Conservation (phyloP, 1,140 invertebrate genomes). For the Medauroidea extradentata region DNA sequence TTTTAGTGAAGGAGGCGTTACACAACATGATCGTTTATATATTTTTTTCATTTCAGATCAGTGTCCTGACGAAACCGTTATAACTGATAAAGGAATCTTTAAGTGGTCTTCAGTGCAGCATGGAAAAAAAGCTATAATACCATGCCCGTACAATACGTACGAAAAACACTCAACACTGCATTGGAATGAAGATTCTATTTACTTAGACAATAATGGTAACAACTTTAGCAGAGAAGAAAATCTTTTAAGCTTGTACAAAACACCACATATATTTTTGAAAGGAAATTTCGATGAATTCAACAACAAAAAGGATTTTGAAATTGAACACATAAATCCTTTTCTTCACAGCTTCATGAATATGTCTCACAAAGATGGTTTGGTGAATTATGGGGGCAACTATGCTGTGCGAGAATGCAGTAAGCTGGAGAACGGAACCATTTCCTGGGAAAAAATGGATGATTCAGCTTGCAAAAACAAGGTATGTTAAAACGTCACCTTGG, state of each 20-base stretch:
- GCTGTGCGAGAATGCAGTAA: conserved; percentile 18
- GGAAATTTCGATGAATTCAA: too few relatives aligned
- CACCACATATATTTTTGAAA: too few relatives aligned
- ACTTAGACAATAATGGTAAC: too few relatives aligned
- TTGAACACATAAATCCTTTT: too few relatives aligned
- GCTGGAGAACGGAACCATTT: conserved; percentile 16
- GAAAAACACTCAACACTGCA: neutral
- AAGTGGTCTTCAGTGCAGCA: conserved; percentile 29
- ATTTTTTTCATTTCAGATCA: conserved; percentile 22
- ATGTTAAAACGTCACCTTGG: neutral
- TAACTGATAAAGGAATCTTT: conserved; percentile 29
- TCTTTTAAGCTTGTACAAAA: too few relatives aligned
- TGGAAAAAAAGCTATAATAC: conserved; percentile 8
- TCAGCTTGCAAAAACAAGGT: conserved; percentile 26
- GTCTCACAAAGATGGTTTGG: too few relatives aligned
- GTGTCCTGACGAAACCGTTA: conserved; percentile 25
- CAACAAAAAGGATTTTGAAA: too few relatives aligned
- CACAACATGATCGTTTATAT: too few relatives aligned
- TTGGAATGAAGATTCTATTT: too few relatives aligned
- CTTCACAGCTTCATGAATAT: too few relatives aligned
- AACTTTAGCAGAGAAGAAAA: too few relatives aligned
- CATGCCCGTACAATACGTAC: conserved; percentile 2
- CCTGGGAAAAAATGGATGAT: conserved; percentile 16
- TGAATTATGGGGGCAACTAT: neutral
- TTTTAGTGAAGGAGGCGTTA: too few relatives aligned